A percentile compares a stretch with the other conserved stretches of the same genome.
These are phyloP conservation scores for Monodelphis domestica DNA, from an alignment of 2,797 vertebrate species.

Conservation along the genomic window DNA sequence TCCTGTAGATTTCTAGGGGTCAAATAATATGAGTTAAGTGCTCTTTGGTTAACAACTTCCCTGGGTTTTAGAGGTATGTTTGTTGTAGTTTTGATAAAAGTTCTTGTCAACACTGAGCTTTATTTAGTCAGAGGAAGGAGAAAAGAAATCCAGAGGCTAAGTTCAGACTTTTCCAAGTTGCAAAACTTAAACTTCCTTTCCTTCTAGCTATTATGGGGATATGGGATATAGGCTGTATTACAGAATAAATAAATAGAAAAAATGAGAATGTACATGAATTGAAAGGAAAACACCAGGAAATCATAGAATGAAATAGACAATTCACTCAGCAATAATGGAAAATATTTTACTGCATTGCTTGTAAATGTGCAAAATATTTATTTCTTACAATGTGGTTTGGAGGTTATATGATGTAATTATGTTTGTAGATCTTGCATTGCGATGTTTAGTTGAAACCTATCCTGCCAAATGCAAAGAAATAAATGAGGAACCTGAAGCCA, in stretches of 20 bases:
- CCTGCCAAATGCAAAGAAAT: conserved; percentile 67
- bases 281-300: conserved; percentile 6
- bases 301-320: conserved; percentile 28
- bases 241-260: conserved; percentile 51
- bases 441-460: conserved; percentile 91
- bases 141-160: conserved; percentile 3
- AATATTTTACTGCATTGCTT: conserved; percentile 17
- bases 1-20: background rate
- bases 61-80: background rate
- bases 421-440: conserved; percentile 93
- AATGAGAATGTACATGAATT: conserved; percentile 13
- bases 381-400: conserved; percentile 55
- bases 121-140: conserved; percentile 9
- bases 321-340: conserved; percentile 8
- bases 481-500: conserved; percentile 84
- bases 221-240: conserved; percentile 8
- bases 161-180: conserved; percentile 3
- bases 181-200: conserved; percentile 41
- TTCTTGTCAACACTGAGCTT: conserved; percentile 12
- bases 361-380: conserved; percentile 41
- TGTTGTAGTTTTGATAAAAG: background rate
- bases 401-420: conserved; percentile 53
- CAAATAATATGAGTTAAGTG: background rate
- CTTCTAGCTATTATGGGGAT: conserved; percentile 7
- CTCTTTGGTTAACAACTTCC: background rate